Evolutionary conservation across 2,888 invertebrate species (phyloP).

Genomic region (Eretmocerus hayati): DNA sequence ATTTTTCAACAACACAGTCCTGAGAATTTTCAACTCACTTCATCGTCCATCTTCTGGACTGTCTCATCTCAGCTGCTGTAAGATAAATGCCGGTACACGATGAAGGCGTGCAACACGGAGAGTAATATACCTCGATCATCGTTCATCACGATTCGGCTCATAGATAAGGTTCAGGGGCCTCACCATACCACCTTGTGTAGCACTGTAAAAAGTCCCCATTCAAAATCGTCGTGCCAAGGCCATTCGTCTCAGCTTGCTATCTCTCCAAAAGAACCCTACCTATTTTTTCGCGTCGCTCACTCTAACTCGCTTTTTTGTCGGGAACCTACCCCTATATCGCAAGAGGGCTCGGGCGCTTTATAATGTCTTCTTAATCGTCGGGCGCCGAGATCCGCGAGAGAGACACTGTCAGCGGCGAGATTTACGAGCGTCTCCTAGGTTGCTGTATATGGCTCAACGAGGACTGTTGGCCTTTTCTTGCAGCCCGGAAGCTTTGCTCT

Average conservation of each 20-base stretch:
- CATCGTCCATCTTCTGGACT: no score
- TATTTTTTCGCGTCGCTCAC: background rate
- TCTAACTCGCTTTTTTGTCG: background rate
- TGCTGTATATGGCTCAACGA: background rate
- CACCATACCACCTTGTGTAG: no score
- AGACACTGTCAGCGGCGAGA: constrained; percentile 16
- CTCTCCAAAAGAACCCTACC: background rate
- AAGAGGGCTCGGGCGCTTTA: constrained; percentile 2
- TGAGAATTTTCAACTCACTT: no score
- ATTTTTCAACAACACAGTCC: no score
- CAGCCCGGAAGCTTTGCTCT: background rate
- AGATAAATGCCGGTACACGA: no score
- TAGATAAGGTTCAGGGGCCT: no score
- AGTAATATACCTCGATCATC: no score
- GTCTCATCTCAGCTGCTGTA: no score
- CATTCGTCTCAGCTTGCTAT: background rate
- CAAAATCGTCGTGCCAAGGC: background rate
- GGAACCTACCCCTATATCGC: constrained; percentile 10
- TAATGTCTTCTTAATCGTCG: constrained; percentile 22
- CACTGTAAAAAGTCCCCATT: no score
- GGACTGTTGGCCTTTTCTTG: background rate
- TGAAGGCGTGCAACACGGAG: no score
- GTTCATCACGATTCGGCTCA: no score
- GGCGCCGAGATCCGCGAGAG: constrained; percentile 17
- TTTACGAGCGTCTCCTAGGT: constrained; percentile 12